These are phyloP conservation scores for Thereva unica DNA, from an alignment of 2,888 invertebrate genomes.

Conservation along the genomic window DNA sequence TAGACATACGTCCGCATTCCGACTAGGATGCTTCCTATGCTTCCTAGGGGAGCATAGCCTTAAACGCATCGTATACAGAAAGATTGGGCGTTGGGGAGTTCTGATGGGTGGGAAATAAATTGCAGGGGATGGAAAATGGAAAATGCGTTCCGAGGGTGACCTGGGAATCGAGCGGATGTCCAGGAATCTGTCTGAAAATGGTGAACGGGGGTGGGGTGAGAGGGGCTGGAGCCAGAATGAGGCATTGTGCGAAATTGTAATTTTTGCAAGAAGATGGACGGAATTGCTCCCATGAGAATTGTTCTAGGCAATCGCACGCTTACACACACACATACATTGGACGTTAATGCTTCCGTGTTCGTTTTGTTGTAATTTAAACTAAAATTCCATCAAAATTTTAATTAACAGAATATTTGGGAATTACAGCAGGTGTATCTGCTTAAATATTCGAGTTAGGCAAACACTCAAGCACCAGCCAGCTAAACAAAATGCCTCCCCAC, in stretches of 20 bases:
- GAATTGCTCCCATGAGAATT: slow-evolving; percentile 12
- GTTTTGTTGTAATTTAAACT: no score
- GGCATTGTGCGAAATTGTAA: neutral
- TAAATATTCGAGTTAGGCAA: slow-evolving; percentile 19
- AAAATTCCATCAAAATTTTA: no score
- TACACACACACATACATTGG: no score
- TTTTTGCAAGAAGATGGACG: slow-evolving; percentile 11
- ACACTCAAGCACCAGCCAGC: neutral
- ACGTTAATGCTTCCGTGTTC: no score
- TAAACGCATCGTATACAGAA: slow-evolving; percentile 19
- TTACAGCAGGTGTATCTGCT: slow-evolving; percentile 30
- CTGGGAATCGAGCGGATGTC: slow-evolving; percentile 15
- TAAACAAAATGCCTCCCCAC: slow-evolving; percentile 15
- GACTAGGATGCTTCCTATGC: neutral
- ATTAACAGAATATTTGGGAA: neutral
- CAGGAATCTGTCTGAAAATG: slow-evolving; percentile 8
- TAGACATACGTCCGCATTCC: neutral
- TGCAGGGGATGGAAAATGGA: slow-evolving; percentile 25
- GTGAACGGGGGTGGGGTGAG: neutral
- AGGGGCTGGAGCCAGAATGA: neutral
- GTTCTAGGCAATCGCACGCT: no score
- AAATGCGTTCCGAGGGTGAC: slow-evolving; percentile 11
- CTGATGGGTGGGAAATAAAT: slow-evolving; percentile 10
- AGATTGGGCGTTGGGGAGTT: neutral
- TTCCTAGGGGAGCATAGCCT: slow-evolving; percentile 25